phyloP scores from a whole-genome alignment of 2,113 vertebrate genomes.

The human region DNA sequence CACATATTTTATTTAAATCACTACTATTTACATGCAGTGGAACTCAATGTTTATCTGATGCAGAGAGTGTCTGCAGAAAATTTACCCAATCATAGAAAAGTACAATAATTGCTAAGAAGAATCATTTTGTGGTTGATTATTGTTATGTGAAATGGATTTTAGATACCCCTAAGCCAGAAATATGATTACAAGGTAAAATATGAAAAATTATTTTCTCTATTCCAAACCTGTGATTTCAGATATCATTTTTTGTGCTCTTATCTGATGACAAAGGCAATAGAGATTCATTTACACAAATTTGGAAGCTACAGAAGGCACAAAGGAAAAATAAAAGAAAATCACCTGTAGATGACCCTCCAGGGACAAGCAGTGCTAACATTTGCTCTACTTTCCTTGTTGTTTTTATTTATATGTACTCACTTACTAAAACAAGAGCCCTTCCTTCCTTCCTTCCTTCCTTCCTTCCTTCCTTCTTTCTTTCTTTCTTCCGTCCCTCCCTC shows the following conservation, averaged over 20 bases:
- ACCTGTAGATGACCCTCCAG: not conserved
- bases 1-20: not conserved
- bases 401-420: not conserved
- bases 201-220: not conserved
- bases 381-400: not conserved
- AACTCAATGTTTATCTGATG: not conserved
- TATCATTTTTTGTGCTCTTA: not conserved
- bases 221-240: slow-evolving; percentile 7
- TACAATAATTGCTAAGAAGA: not conserved
- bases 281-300: not conserved
- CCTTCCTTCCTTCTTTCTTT: not conserved
- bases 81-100: too few species aligned
- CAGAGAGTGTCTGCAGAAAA: not conserved
- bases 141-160: not conserved
- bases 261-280: not conserved
- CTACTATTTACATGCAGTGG: not conserved
- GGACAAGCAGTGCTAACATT: not conserved
- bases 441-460: not conserved
- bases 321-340: not conserved
- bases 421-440: not conserved
- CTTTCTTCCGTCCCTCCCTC: accelerated
- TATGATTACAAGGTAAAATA: not conserved
- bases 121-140: not conserved
- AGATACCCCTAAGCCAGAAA: not conserved
- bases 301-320: not conserved